Evolutionary conservation across 2,113 vertebrate species (phyloP), one percentile per base, ranked within the genome.

Genomic region (Myotis brandtii): DNA sequence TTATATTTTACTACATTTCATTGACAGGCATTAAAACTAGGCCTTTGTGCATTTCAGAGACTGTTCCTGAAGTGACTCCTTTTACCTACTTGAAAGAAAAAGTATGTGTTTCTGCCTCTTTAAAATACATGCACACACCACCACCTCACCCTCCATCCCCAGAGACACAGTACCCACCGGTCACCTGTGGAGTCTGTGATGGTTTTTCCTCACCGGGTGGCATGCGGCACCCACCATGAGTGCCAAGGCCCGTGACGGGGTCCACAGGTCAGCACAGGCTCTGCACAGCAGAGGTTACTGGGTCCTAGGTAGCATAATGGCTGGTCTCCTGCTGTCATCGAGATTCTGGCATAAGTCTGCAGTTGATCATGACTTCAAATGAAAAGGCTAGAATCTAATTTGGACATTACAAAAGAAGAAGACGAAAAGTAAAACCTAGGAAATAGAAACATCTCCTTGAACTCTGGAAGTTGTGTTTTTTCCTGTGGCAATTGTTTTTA

Each of bases 321-420:
- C 21, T 59, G 48, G 4, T 69, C 1, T 82, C 48, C 40, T 37
- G 46, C 54, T 79, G 4, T 50, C 20, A 13, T 62, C 54, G 40
- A n/a, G 75, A 62, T 77, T 21, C 32, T 23, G 72, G 23, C 23
- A 4, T 79, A 43, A 59, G 9, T 87, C 59, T 90, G 48, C 32
- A 54, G 43, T 76, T 81, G 40, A 59, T 81, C 30, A 34, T 66
- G n/a, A 75, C 59, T 96, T 86, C 56, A 48, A 73, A 81, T 43
- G 56, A 92, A 92, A 92, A 87, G 25, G 27, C 40, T 77, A 69
- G 40, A 67, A 30, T 85, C 18, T 56, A 94, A 94, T 77, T 94
- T 92, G 66, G 84, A 73, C 30, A 32, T 76, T 16, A 7, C 70
- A 86, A 20, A 56, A 50, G 5, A 73, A 72, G 77, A 56, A 30